A percentile compares a stretch with the other conserved stretches of the same genome.
Evolutionary conservation across 2,113 vertebrate species (phyloP).

Genomic region (Stegastes partitus): DNA sequence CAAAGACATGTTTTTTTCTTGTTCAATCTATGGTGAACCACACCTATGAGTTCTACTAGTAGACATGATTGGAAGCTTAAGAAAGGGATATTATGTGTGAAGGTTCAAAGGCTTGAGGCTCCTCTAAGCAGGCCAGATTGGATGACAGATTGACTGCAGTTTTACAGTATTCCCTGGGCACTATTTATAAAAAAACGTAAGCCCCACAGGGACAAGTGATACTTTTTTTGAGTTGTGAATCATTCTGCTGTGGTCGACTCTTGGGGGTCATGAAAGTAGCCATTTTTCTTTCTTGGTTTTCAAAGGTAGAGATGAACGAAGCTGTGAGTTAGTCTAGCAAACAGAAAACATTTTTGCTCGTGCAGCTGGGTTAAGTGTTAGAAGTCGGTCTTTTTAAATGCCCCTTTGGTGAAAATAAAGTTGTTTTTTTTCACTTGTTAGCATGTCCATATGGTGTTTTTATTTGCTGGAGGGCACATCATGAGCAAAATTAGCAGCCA

Average conservation of each 20-base stretch:
- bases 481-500: too few species aligned
- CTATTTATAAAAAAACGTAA: conserved; percentile 55
- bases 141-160: conserved; percentile 68
- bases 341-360: too few species aligned
- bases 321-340: not conserved
- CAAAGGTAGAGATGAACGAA: not conserved
- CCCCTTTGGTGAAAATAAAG: too few species aligned
- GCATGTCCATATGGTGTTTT: too few species aligned
- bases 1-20: conserved; percentile 15
- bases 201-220: conserved; percentile 30
- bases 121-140: conserved; percentile 57
- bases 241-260: conserved; percentile 41
- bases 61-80: conserved; percentile 43
- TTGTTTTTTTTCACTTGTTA: too few species aligned
- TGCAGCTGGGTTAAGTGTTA: too few species aligned
- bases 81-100: conserved; percentile 18
- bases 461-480: too few species aligned
- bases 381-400: too few species aligned
- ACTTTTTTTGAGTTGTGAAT: conserved; percentile 38
- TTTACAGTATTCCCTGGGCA: conserved; percentile 41
- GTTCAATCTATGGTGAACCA: conserved; percentile 19
- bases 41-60: not conserved
- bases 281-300: conserved; percentile 27
- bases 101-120: conserved; percentile 50
- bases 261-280: conserved; percentile 43